Conservation (phyloP, 2,888 invertebrate genomes). For the Ormyrus nitidulus region DNA sequence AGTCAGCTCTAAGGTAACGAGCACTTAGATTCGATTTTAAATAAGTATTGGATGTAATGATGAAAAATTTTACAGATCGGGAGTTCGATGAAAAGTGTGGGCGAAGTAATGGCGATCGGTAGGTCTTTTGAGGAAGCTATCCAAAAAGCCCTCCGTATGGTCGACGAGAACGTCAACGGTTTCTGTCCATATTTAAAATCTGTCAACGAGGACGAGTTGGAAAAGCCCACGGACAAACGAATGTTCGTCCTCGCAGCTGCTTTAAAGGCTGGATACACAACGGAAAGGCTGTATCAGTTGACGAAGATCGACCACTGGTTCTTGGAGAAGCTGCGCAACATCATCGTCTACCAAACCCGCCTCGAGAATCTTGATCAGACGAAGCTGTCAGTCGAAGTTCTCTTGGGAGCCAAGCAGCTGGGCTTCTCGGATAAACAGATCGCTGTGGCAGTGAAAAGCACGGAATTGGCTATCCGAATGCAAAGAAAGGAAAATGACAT, state of each 20-base stretch:
- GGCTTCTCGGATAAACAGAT: conserved; percentile 99
- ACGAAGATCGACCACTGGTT: conserved; percentile 99
- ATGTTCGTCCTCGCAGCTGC: conserved; percentile 98
- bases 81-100: conserved; percentile 99
- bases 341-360: conserved; percentile 83
- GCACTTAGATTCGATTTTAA: neutral
- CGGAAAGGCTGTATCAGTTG: conserved; percentile 91
- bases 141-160: conserved; percentile 99
- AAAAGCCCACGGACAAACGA: conserved; percentile 96
- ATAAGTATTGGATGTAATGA: neutral
- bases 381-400: conserved; percentile 79
- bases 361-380: conserved; percentile 82
- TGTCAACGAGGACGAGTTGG: conserved; percentile 89
- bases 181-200: conserved; percentile 92
- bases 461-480: conserved; percentile 89
- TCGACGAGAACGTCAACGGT: conserved; percentile 94
- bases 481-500: conserved; percentile 86
- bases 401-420: conserved; percentile 91
- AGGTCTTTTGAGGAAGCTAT: conserved; percentile 99
- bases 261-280: conserved; percentile 86
- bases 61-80: conserved; percentile 81
- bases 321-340: conserved; percentile 94
- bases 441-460: conserved; percentile 89
- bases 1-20: conserved; percentile 90
- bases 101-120: conserved; percentile 99